phyloP scores from a whole-genome alignment of 1,140 invertebrate species.

The Limonius californicus region DNA sequence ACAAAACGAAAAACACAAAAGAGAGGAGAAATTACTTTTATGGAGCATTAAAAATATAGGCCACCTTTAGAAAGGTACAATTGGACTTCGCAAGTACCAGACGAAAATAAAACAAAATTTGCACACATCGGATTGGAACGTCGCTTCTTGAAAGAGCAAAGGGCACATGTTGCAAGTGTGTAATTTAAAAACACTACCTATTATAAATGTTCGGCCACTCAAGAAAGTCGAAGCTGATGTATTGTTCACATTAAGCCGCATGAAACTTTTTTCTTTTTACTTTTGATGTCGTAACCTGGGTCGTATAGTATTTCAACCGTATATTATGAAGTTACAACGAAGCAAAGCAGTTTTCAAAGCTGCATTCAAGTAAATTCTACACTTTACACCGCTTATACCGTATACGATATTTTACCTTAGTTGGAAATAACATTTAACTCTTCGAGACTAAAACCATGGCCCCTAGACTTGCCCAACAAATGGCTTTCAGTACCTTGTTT shows the following conservation, averaged over 20 bases:
- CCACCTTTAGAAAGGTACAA: conserved; percentile 11
- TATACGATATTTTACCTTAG: too few species aligned
- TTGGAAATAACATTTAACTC: too few species aligned
- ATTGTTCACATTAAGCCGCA: conserved; percentile 3
- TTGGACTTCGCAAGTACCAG: not conserved
- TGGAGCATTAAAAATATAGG: conserved; percentile 11
- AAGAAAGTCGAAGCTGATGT: conserved; percentile 9
- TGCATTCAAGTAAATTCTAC: too few species aligned
- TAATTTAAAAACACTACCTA: conserved; percentile 6
- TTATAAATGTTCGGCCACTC: conserved; percentile 5
- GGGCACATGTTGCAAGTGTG: conserved; percentile 10
- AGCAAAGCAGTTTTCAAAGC: too few species aligned
- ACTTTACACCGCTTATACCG: too few species aligned
- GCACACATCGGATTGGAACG: not conserved
- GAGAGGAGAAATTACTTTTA: conserved; percentile 8
- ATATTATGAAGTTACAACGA: too few species aligned
- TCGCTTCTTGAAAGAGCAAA: conserved; percentile 1
- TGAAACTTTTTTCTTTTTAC: not conserved
- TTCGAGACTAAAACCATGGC: too few species aligned
- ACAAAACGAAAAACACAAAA: conserved; percentile 1
- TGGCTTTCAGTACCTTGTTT: too few species aligned
- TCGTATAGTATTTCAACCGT: too few species aligned
- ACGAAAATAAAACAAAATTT: conserved; percentile 13
- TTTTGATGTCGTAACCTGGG: not conserved
- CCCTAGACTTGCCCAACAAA: too few species aligned